phyloP scores from a whole-genome alignment of 2,888 invertebrate genomes.

The Allolobophora icterica region DNA sequence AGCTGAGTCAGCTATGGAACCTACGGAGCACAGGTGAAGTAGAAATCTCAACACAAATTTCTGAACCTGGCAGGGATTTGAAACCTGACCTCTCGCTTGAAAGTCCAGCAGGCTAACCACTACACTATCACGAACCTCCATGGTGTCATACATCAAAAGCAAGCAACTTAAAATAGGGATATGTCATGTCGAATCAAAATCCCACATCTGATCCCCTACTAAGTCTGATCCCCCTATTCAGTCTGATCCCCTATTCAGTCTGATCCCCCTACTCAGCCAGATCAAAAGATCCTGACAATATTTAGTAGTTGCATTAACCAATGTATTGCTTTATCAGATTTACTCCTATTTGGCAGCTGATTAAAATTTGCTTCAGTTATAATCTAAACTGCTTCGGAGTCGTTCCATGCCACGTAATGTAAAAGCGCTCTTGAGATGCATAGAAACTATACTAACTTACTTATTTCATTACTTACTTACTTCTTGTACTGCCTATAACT shows the following conservation, averaged over 20 bases:
- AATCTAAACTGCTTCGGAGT: not conserved
- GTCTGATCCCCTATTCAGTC: not conserved
- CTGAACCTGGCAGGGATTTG: too few relatives aligned
- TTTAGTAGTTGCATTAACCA: not conserved
- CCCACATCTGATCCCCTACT: too few relatives aligned
- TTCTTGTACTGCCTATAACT: not conserved
- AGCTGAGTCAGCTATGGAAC: too few relatives aligned
- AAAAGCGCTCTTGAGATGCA: not conserved
- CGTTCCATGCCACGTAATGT: not conserved
- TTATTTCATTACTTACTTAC: not conserved
- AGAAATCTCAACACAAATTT: too few relatives aligned
- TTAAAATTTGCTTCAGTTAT: not conserved
- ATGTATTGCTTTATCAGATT: not conserved
- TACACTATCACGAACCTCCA: too few relatives aligned
- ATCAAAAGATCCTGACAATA: not conserved
- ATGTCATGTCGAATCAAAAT: too few relatives aligned
- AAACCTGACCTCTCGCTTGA: too few relatives aligned
- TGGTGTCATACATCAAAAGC: too few relatives aligned
- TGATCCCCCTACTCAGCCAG: not conserved
- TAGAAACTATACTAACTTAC: not conserved
- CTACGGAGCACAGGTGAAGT: too few relatives aligned
- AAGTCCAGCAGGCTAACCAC: too few relatives aligned
- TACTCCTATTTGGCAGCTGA: not conserved
- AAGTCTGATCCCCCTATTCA: too few relatives aligned
- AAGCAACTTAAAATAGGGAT: too few relatives aligned